Base-by-base conservation (phyloP, 1,140 invertebrate genomes). In the Bombus difficillimus region DNA sequence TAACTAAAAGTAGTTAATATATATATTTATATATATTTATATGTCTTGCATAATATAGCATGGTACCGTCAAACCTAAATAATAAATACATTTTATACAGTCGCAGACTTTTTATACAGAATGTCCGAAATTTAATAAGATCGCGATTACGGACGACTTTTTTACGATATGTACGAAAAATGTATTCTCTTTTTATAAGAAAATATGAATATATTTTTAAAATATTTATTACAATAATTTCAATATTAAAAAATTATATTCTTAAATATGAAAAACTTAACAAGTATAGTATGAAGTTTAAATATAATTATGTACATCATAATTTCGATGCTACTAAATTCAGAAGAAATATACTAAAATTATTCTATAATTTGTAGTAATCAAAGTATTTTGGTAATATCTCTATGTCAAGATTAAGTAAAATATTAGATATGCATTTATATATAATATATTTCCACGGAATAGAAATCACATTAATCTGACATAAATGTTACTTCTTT, bases 1-100 rank as follows among this genome's bases (percentile, higher is more conserved):
- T 93, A 95, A 94, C 94, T 95, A 93, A 95, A 94, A 92, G 90
- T 94, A 94, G 78, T 81, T 90, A 91, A 89, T 93, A 90, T 86
- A 84, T 53, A 53, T 53, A 88, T 87, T 41, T 87, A 88, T 90
- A 69, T 80, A 80, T 80, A 80, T 80, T 25, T 80, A 91, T 93
- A 90, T 89, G 91, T 90, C 89, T 92, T 92, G 92, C 93, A 92
- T 95, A 94, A 94, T 92, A 94, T 90, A 92, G 91, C 92, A 92
- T 90, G 90, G 90, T 93, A 92, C 94, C 93, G 93, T 95, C 93
- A 91, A 95, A 95, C 93, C 94, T 94, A 95, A 95, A 95, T 94
- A 95, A 95, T 95, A 95, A 95, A 95, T 95, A 95, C 94, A 95
- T 94, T 95, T 95, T 95, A 94, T 95, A 95, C 94, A 95, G 92